A percentile compares a stretch with the other conserved stretches of the same genome.
phyloP scores from a whole-genome alignment of 2,797 vertebrate genomes.

The Notolabrus celidotus region DNA sequence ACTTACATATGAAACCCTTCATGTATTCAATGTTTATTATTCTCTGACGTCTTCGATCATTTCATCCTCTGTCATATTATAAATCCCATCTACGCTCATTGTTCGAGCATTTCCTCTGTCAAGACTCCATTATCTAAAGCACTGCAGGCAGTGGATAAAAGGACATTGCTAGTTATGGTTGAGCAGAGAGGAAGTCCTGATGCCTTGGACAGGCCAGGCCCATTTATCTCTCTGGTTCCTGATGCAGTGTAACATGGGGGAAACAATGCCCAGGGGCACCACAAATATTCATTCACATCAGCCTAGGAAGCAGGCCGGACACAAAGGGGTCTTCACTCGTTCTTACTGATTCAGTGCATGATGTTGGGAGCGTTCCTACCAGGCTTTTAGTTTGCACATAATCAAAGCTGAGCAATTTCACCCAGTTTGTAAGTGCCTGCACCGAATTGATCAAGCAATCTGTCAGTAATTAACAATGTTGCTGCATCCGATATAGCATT shows the following conservation, averaged over 20 bases:
- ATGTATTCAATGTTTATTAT: slow-evolving; percentile 13
- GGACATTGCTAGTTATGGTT: slow-evolving; percentile 78
- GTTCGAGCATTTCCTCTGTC: slow-evolving; percentile 65
- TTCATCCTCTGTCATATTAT: slow-evolving; percentile 45
- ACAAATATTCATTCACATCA: slow-evolving; percentile 76
- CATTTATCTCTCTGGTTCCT: slow-evolving; percentile 78
- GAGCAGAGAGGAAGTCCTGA: slow-evolving; percentile 68
- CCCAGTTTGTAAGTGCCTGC: slow-evolving; percentile 46
- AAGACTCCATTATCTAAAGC: slow-evolving; percentile 71
- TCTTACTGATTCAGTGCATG: slow-evolving; percentile 49
- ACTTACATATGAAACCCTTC: background rate
- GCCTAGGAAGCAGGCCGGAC: slow-evolving; percentile 59
- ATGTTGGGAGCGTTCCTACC: slow-evolving; percentile 34
- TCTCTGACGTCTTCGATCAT: slow-evolving; percentile 49
- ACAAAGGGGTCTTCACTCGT: slow-evolving; percentile 32
- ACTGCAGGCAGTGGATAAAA: slow-evolving; percentile 74
- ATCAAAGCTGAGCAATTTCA: slow-evolving; percentile 52
- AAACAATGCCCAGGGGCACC: slow-evolving; percentile 73
- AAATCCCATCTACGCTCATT: slow-evolving; percentile 45
- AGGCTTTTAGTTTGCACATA: slow-evolving; percentile 44
- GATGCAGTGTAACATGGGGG: slow-evolving; percentile 76
- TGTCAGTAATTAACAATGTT: slow-evolving; percentile 56
- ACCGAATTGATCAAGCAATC: slow-evolving; percentile 61
- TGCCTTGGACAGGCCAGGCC: slow-evolving; percentile 71
- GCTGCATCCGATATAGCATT: slow-evolving; percentile 34